phyloP scores from a whole-genome alignment of 2,888 invertebrate genomes.

The Plusia festucae region DNA sequence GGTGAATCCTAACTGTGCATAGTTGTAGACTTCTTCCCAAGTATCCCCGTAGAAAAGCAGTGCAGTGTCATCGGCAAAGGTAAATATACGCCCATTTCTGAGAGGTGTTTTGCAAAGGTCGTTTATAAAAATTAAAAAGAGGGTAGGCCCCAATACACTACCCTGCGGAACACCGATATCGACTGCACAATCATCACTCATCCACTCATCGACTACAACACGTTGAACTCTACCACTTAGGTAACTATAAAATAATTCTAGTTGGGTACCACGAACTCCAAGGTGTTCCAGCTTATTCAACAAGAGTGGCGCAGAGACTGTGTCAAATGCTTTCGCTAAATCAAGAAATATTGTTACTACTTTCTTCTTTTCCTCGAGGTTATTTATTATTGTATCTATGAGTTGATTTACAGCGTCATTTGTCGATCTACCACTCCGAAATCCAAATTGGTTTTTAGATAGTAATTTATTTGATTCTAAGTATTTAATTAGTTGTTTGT shows the following conservation, averaged over 20 bases:
- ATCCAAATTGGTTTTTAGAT: too few species aligned
- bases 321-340: background rate
- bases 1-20: constrained; percentile 16
- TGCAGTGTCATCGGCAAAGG: constrained; percentile 35
- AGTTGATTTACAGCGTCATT: too few species aligned
- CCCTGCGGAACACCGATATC: too few species aligned
- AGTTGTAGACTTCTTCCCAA: constrained; percentile 7
- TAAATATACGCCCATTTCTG: constrained; percentile 6
- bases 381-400: too few species aligned
- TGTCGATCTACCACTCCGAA: too few species aligned
- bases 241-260: constrained; percentile 6
- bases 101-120: constrained; percentile 13
- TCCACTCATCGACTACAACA: too few species aligned
- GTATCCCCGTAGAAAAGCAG: constrained; percentile 23
- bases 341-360: background rate
- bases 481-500: too few species aligned
- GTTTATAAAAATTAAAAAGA: too few species aligned
- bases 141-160: too few species aligned
- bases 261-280: background rate
- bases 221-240: too few species aligned
- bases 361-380: background rate
- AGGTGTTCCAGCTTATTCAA: constrained; percentile 9
- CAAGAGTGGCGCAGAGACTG: constrained; percentile 4
- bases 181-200: too few species aligned
- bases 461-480: too few species aligned